Conservation (phyloP, 92 coral and sea anemone genomes). For the Plumapathes pennacea region DNA sequence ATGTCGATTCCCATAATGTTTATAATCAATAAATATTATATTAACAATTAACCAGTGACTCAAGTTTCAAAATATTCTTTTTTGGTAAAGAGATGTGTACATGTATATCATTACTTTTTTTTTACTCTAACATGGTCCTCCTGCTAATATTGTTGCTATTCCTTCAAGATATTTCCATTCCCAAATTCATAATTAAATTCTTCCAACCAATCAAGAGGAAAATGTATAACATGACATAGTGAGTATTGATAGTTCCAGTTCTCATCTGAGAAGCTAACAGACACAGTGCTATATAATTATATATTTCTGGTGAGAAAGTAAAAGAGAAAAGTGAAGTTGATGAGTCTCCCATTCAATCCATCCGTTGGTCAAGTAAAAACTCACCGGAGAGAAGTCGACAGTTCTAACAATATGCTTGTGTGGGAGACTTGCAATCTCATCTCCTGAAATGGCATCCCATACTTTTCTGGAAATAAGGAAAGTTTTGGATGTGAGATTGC, state of each 20-base stretch:
- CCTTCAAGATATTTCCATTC: no score
- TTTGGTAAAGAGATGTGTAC: not conserved
- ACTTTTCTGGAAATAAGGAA: slow-evolving; percentile 57
- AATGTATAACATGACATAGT: no score
- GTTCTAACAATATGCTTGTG: slow-evolving; percentile 98
- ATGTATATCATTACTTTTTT: no score
- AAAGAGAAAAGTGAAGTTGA: no score
- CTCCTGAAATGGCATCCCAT: slow-evolving; percentile 94
- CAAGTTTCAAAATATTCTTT: not conserved
- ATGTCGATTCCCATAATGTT: not conserved
- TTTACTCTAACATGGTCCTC: no score
- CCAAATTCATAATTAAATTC: no score
- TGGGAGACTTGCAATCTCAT: slow-evolving; percentile 74
- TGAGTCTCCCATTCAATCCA: no score
- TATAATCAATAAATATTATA: not conserved
- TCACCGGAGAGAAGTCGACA: slow-evolving; percentile 96
- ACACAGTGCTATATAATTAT: not conserved
- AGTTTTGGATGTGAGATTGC: not conserved
- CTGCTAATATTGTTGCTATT: no score
- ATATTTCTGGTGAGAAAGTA: no score
- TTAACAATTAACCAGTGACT: not conserved
- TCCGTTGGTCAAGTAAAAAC: no score
- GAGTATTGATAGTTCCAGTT: not conserved
- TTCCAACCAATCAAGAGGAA: no score
- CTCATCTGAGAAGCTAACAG: not conserved